A percentile compares a stretch with the other conserved stretches of the same genome.
phyloP scores from a whole-genome alignment of 2,797 vertebrate species.

The Numenius phaeopus region DNA sequence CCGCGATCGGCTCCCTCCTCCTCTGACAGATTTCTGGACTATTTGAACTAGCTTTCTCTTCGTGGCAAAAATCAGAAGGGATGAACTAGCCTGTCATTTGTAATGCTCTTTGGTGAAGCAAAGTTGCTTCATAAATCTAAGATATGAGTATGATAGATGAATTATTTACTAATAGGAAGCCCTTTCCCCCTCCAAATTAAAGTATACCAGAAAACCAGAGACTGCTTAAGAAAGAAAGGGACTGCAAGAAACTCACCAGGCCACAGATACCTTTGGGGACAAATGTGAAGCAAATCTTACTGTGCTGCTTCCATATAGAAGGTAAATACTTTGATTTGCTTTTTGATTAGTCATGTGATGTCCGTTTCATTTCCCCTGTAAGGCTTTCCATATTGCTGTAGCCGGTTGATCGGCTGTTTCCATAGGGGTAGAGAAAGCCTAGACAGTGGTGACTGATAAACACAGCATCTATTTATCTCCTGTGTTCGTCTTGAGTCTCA shows the following conservation, averaged over 20 bases:
- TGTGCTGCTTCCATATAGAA: neutral
- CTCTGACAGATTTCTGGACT: conserved; percentile 4
- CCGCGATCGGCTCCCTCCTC: neutral
- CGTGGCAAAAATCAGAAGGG: conserved; percentile 25
- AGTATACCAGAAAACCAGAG: neutral
- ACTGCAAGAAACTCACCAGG: neutral
- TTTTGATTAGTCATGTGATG: neutral
- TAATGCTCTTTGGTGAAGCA: conserved; percentile 42
- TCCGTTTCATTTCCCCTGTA: neutral
- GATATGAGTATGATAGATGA: conserved; percentile 5
- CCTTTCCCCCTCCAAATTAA: neutral
- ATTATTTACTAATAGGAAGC: conserved; percentile 46
- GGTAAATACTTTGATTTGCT: neutral
- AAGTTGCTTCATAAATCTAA: conserved; percentile 25
- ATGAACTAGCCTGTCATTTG: conserved; percentile 18
- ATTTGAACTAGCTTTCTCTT: conserved; percentile 26
- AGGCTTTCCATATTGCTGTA: neutral
- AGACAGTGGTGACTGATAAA: neutral
- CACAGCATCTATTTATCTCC: neutral
- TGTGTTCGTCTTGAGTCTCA: neutral
- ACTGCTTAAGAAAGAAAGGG: neutral
- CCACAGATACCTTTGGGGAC: neutral
- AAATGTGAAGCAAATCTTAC: neutral
- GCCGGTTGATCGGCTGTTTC: neutral
- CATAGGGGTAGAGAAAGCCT: neutral